A percentile compares a stretch with the other conserved stretches of the same genome.
These are phyloP conservation scores for Drosophila pallidifrons DNA, from an alignment of 1,140 invertebrate genomes.

Conservation along the genomic window DNA sequence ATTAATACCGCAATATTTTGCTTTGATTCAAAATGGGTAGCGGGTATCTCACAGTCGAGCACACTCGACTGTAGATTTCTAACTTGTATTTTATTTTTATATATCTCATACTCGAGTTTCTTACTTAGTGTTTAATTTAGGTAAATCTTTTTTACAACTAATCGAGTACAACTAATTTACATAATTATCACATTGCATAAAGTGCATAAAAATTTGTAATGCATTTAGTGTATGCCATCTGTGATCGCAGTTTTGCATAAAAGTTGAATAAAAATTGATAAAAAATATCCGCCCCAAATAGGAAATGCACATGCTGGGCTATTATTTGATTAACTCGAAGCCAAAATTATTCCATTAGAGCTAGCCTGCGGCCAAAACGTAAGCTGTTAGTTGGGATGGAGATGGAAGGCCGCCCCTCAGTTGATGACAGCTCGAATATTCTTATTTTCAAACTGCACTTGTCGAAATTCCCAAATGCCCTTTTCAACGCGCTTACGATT, in stretches of 20 bases:
- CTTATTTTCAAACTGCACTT: conserved; percentile 59
- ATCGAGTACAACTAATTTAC: no score
- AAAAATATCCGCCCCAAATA: conserved; percentile 16
- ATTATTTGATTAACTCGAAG: conserved; percentile 64
- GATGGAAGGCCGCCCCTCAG: conserved; percentile 39
- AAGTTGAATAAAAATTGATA: conserved; percentile 18
- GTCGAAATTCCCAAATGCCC: conserved; percentile 80
- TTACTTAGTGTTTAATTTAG: no score
- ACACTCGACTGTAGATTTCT: no score
- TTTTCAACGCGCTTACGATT: conserved; percentile 76
- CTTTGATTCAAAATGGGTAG: no score
- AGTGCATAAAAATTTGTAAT: background rate
- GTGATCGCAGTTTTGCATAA: conserved; percentile 28
- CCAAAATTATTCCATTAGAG: conserved; percentile 72
- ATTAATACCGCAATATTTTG: no score
- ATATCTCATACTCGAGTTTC: no score
- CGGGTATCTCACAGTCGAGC: no score
- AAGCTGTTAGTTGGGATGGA: conserved; percentile 28
- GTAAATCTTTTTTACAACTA: no score
- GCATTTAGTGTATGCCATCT: conserved; percentile 43
- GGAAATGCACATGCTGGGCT: background rate
- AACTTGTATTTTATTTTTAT: no score
- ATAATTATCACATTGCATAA: background rate
- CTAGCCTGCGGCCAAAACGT: conserved; percentile 65
- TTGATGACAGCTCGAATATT: conserved; percentile 12